Evolutionary conservation across 1,140 invertebrate genomes (phyloP), one percentile per base, ranked within the genome.

Genomic region (Wasmannia auropunctata): DNA sequence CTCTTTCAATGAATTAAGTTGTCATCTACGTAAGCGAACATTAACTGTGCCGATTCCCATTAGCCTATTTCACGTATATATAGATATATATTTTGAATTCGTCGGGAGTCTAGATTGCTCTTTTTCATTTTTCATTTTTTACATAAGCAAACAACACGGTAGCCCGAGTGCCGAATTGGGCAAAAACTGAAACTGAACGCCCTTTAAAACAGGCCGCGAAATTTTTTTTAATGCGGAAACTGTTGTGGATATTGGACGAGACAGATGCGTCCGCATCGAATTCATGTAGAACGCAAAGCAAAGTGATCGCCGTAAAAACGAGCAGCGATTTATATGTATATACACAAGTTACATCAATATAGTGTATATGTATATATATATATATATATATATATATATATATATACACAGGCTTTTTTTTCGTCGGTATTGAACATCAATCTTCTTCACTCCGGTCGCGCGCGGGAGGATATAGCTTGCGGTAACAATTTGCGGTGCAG

Each of bases 401-500:
- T 46, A 70, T 14, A 31, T 31, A 54, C n/a, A 25, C 25, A 46
- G 8, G 34, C 37, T 14, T 40, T 77, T 63, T 46, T 63, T 34
- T 54, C 14, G 14, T 51, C 22, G 16, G 19, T 76, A 76, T 76
- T 31, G 76, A 80, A 54, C 65, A 51, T 40, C 76, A 67, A 80
- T 80, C 43, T 80, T 51, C 22, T 67, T 67, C 43, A 37, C 25
- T 43, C 58, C 28, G 34, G 2, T 46, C 58, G 40, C 58, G 25
- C 31, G 31, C 37, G 7, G 37, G 37, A 11, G 25, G 54, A 22
- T 67, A 67, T 69, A 37, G 62, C 76, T 80, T 54, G 76, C 62
- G 31, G 76, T 69, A 67, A 80, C 31, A 79, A 37, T 79, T 51
- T 46, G 63, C 40, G 62, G 28, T 67, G 14, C 76, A n/a, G 69